A percentile compares a stretch with the other conserved stretches of the same genome.
Evolutionary conservation across 2,797 vertebrate species (phyloP).

Genomic region (Orestias chungarensis): DNA sequence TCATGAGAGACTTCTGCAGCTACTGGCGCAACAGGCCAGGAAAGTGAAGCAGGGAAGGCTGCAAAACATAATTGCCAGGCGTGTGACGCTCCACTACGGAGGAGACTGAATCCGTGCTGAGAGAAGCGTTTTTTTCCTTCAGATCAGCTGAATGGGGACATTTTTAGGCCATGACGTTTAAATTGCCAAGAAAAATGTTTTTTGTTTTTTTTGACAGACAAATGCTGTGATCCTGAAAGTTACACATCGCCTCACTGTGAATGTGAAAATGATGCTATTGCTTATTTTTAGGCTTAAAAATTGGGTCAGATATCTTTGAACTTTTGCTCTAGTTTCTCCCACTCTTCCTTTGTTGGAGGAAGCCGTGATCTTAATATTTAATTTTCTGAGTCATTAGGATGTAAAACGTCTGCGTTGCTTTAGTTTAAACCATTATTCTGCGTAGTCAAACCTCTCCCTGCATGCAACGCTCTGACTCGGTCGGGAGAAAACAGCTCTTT

Average conservation of each 20-base stretch:
- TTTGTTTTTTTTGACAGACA: conserved; percentile 37
- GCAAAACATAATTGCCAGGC: conserved; percentile 34
- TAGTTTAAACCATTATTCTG: conserved; percentile 31
- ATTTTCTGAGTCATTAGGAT: conserved; percentile 34
- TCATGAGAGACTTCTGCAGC: conserved; percentile 52
- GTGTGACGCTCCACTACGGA: conserved; percentile 19
- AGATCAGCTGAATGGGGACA: conserved; percentile 49
- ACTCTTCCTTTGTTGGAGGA: conserved; percentile 18
- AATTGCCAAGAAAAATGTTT: conserved; percentile 34
- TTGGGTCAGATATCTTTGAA: conserved; percentile 42
- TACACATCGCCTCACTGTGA: conserved; percentile 19
- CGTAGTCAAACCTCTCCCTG: conserved; percentile 31
- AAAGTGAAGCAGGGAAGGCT: conserved; percentile 32
- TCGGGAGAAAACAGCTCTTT: conserved; percentile 29
- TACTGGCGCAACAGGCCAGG: conserved; percentile 56
- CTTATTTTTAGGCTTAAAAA: conserved; percentile 44
- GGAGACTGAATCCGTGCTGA: conserved; percentile 41
- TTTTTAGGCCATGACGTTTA: conserved; percentile 49
- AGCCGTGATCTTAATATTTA: conserved; percentile 46
- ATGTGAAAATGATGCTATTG: conserved; percentile 3
- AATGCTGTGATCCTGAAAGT: conserved; percentile 13
- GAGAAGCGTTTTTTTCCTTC: conserved; percentile 40
- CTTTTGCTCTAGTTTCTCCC: conserved; percentile 39
- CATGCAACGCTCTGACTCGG: conserved; percentile 30
- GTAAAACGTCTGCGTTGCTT: conserved; percentile 40